A percentile compares a stretch with the other conserved stretches of the same genome.
phyloP scores from a whole-genome alignment of 1,140 invertebrate genomes.

The Ceratina japonica region DNA sequence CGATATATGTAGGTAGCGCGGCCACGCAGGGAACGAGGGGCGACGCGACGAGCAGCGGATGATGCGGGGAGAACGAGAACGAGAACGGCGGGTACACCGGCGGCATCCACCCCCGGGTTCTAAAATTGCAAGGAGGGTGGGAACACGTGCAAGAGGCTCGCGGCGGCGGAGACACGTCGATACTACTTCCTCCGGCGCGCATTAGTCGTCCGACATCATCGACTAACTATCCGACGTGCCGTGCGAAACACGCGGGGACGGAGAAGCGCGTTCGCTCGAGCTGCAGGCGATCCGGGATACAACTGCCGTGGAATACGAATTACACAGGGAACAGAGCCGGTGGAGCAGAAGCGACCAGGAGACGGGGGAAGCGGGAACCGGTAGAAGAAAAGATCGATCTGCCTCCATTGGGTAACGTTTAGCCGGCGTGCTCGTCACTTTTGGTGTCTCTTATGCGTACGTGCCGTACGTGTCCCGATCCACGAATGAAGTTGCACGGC shows the following conservation, averaged over 20 bases:
- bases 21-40: not conserved
- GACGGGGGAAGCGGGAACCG: not conserved
- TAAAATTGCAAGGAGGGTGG: conserved; percentile 33
- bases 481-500: too few species aligned
- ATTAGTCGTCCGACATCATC: conserved; percentile 52
- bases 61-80: not conserved
- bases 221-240: conserved; percentile 48
- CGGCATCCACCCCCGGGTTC: not conserved
- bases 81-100: conserved; percentile 15
- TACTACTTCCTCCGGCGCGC: conserved; percentile 44
- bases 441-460: conserved; percentile 1
- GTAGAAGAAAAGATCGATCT: conserved; percentile 58
- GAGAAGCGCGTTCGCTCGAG: conserved; percentile 30
- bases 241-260: conserved; percentile 2
- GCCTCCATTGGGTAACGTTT: conserved; percentile 58
- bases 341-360: not conserved
- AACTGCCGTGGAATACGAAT: conserved; percentile 62
- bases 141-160: conserved; percentile 31
- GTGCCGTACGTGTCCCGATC: not conserved
- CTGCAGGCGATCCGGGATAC: conserved; percentile 63
- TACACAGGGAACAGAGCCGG: conserved; percentile 37
- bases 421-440: conserved; percentile 50
- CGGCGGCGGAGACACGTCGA: conserved; percentile 40
- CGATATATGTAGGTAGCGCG: conserved; percentile 13
- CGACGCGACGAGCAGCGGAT: not conserved